Base-by-base conservation (phyloP, 2,113 vertebrate genomes). In the Noturus placidus region DNA sequence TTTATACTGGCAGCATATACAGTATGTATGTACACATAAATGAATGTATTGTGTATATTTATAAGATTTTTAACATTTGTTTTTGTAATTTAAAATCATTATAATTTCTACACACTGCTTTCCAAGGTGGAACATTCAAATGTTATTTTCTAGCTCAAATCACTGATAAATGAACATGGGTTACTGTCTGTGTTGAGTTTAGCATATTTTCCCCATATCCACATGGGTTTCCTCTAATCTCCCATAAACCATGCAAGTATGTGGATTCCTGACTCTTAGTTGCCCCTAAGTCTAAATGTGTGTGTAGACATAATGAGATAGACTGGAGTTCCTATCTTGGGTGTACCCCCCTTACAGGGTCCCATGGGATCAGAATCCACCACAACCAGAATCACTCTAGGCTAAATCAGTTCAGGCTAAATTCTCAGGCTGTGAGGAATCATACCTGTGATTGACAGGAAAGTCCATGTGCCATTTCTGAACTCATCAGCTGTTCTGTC, bases 381-480 rank as follows among this genome's bases (percentile, higher is more conserved):
- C 17, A 38, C 19, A 72, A 38, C 6, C 20, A 19, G 30, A 88
- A 30, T 78, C 5, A 17, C 14, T 10, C 52, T 33, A 33, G 13
- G 52, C 19, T 69, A 17, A 69, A 57, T 88, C 22, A 35, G 14
- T 69, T 76, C 42, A 33, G 15, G 17, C 9, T 6, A 38, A 22
- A 59, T 59, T 9, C 67, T 42, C 35, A 46, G 50, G 27, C 35
- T 63, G 9, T 52, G 5, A 80, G 25, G 20, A 67, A 72, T 65
- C 89, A 8, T 92, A 98, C 97, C 96, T 90, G 96, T 97, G 91
- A 99, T 98, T 0, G 97, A 97, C 86, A 99, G 97, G 90, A 98
- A 98, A 91, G 96, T 97, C 98, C 98, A 99, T 83, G 98, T 98
- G 92, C 98, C 97, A 20, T 99, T 99, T 82, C 90, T 96, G 91